Conservation (phyloP, 1,140 invertebrate species). For the Globodera rostochiensis region DNA sequence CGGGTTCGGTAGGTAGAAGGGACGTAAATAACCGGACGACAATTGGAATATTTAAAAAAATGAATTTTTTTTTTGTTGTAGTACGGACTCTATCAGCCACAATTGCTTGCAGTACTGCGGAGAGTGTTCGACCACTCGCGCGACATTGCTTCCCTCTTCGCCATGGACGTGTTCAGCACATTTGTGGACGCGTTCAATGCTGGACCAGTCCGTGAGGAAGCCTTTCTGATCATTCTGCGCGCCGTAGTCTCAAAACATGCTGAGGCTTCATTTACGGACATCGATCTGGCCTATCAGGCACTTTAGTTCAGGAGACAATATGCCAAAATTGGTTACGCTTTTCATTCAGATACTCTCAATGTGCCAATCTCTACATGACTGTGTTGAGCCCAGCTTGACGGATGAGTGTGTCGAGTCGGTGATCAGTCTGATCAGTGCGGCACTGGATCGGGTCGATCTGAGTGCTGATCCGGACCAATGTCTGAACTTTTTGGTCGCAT, state of each 20-base stretch:
- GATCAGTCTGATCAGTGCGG: constrained; percentile 32
- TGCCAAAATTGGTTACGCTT: not conserved
- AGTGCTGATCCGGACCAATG: constrained; percentile 46
- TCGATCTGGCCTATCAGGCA: constrained; percentile 47
- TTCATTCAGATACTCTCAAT: constrained; percentile 45
- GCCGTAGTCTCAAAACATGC: constrained; percentile 37
- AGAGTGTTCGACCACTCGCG: constrained; percentile 30
- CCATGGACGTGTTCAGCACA: constrained; percentile 42
- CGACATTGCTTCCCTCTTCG: constrained; percentile 29
- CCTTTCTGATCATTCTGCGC: constrained; percentile 25
- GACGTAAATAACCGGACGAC: too few relatives aligned
- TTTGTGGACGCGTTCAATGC: constrained; percentile 42
- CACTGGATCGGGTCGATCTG: constrained; percentile 45
- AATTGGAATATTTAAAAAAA: too few relatives aligned
- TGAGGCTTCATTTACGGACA: constrained; percentile 27
- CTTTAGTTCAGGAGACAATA: not conserved
- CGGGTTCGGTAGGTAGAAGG: too few relatives aligned
- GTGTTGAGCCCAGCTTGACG: constrained; percentile 32
- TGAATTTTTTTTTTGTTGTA: constrained; percentile 21
- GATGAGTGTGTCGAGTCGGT: constrained; percentile 25
- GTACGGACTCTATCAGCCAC: constrained; percentile 31
- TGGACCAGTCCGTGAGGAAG: constrained; percentile 30
- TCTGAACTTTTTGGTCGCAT: constrained; percentile 45
- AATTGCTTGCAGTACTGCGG: constrained; percentile 31
- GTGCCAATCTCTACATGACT: constrained; percentile 49